These are phyloP conservation scores for Catagonus wagneri DNA, from an alignment of 2,113 vertebrate species.

Conservation along the genomic window DNA sequence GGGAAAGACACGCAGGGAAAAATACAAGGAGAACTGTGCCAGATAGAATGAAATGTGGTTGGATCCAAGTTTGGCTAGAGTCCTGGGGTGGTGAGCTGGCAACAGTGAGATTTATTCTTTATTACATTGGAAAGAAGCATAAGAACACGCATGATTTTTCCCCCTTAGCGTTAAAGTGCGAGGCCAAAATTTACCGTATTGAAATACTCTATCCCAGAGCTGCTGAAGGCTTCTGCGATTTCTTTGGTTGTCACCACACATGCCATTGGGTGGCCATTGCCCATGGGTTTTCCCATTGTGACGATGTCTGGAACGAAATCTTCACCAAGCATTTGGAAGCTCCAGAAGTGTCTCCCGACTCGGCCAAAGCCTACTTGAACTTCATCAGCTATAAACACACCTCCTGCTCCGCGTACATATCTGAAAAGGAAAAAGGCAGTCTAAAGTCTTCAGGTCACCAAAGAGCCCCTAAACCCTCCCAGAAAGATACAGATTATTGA, in stretches of 20 bases:
- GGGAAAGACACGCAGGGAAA: not conserved
- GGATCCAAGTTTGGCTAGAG: not conserved
- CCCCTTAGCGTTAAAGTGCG: not conserved
- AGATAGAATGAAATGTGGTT: not conserved
- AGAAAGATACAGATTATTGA: not conserved
- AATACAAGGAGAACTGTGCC: not conserved
- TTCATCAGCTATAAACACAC: slow-evolving; percentile 96
- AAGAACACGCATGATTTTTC: not conserved
- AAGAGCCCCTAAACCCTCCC: slow-evolving; percentile 19
- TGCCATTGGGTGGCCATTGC: slow-evolving; percentile 97
- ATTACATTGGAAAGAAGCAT: not conserved
- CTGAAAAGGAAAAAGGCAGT: slow-evolving; percentile 84
- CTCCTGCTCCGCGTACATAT: slow-evolving; percentile 91
- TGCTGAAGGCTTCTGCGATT: slow-evolving; percentile 94
- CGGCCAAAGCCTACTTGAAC: slow-evolving; percentile 98
- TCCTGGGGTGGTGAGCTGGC: not conserved
- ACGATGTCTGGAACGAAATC: slow-evolving; percentile 97
- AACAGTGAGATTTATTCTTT: not conserved
- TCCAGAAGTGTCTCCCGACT: slow-evolving; percentile 96
- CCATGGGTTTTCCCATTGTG: slow-evolving; percentile 99
- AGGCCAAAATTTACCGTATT: slow-evolving; percentile 92
- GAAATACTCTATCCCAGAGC: slow-evolving; percentile 96
- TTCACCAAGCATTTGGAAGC: slow-evolving; percentile 95
- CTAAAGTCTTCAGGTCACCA: not conserved
- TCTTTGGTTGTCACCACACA: slow-evolving; percentile 97